Base-by-base conservation (phyloP, 2,888 invertebrate genomes). In the Amphipyra berbera region DNA sequence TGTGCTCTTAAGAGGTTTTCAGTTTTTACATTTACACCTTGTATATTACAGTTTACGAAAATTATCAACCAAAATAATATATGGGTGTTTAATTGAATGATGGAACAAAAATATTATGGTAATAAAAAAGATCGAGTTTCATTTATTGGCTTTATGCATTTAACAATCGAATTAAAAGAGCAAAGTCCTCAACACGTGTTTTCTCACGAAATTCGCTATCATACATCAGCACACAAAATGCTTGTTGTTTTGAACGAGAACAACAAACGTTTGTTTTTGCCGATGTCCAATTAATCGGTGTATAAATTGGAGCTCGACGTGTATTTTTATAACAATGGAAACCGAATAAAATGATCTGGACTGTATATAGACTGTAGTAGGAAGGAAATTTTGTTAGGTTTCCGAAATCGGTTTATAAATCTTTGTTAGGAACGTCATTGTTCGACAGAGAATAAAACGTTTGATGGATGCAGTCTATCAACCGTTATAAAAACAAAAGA, bases 241-340 rank as follows among this genome's bases (percentile, higher is more conserved):
- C 47, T 30, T 63, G 61, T 57, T 70, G 42, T 71, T 74, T 57
- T 59, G 46, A 13, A 21, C 59, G 15, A 42, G 50, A 48, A 59
- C 15, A 74, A 73, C 42, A 67, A 13, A 45, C 53, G 44, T 46
- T 68, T 74, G 68, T 76, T 74, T 77, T 74, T 44, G 13, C 37
- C 40, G 41, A 62, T 53, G 47, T 21, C 73, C 69, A 62, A 78
- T 77, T 74, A 61, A 70, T 61, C 37, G 61, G 12, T 50, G 49
- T 46, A 38, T 21, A 42, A 58, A 58, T 47, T 57, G 37, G 44
- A 47, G 40, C 46, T 61, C 41, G 0, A n/a, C 44, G 46, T 12
- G 13, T 58, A 40, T 57, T 70, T 55, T 62, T 48, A 59, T 46
- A 56, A 52, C 40, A 73, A 60, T 56, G 47, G 45, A 33, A 42